Evolutionary conservation across 30 jellyfish, hydroid and myxozoan genomes (phyloP).

Genomic region (Hydra vulgaris): DNA sequence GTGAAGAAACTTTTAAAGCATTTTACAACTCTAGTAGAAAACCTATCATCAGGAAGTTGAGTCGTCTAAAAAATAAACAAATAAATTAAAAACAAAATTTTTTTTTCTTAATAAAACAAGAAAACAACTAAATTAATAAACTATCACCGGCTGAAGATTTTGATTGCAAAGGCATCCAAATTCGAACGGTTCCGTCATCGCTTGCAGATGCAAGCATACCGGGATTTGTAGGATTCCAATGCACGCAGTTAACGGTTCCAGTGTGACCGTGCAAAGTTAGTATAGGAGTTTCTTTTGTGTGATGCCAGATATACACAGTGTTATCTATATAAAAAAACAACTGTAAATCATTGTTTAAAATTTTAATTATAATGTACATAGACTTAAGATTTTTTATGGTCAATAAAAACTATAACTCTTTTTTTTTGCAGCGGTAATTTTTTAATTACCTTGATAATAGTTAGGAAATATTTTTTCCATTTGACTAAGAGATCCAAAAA

Average conservation of each 20-base stretch:
- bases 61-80: neutral
- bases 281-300: conserved; percentile 70
- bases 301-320: conserved; percentile 91
- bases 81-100: too few relatives aligned
- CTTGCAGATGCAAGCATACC: conserved; percentile 97
- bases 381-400: conserved; percentile 6
- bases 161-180: conserved; percentile 73
- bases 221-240: conserved; percentile 84
- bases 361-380: neutral
- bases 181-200: conserved; percentile 94
- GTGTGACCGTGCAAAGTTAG: conserved; percentile 88
- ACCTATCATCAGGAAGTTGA: neutral
- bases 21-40: neutral
- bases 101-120: neutral
- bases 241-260: conserved; percentile 92
- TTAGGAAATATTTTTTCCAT: too few relatives aligned
- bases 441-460: too few relatives aligned
- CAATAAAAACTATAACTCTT: neutral
- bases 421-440: too few relatives aligned
- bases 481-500: too few relatives aligned
- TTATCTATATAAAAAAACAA: conserved; percentile 41
- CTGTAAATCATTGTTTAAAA: too few relatives aligned
- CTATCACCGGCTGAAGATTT: neutral
- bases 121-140: neutral
- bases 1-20: neutral